Conservation (phyloP, 53 echinoderm and acorn worm species). For the Echinarachnius parma region DNA sequence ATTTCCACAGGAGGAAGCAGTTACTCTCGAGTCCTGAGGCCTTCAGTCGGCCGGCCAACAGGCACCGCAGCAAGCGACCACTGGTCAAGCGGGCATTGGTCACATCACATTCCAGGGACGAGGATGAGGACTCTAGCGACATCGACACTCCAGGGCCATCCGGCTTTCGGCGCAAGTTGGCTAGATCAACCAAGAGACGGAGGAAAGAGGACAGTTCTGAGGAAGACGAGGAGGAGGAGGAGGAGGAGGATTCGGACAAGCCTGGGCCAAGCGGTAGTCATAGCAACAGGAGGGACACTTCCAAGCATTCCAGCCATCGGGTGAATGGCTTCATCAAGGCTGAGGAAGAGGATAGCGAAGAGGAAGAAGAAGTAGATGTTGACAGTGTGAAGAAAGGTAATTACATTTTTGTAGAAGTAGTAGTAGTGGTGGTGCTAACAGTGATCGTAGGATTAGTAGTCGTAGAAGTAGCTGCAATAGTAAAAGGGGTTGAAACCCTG, state of each 20-base stretch:
- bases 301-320: neutral
- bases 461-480: too few species aligned
- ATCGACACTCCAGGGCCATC: slow-evolving; percentile 21
- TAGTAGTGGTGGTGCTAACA: too few species aligned
- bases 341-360: slow-evolving; percentile 44
- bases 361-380: neutral
- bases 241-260: slow-evolving; percentile 40
- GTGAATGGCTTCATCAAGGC: slow-evolving; percentile 20
- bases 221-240: slow-evolving; percentile 42
- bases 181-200: slow-evolving; percentile 18
- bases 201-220: slow-evolving; percentile 26
- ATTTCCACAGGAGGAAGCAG: slow-evolving; percentile 16
- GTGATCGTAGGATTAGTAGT: too few species aligned
- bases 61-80: neutral
- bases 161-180: neutral
- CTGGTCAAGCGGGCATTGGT: slow-evolving; percentile 14
- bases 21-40: slow-evolving; percentile 25
- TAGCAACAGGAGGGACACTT: neutral
- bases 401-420: too few species aligned
- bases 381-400: neutral
- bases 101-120: slow-evolving; percentile 3
- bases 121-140: slow-evolving; percentile 3
- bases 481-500: too few species aligned
- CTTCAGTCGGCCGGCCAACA: neutral
- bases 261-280: slow-evolving; percentile 21